Conservation (phyloP, 1,140 invertebrate genomes). For the Cydia strobilella region DNA sequence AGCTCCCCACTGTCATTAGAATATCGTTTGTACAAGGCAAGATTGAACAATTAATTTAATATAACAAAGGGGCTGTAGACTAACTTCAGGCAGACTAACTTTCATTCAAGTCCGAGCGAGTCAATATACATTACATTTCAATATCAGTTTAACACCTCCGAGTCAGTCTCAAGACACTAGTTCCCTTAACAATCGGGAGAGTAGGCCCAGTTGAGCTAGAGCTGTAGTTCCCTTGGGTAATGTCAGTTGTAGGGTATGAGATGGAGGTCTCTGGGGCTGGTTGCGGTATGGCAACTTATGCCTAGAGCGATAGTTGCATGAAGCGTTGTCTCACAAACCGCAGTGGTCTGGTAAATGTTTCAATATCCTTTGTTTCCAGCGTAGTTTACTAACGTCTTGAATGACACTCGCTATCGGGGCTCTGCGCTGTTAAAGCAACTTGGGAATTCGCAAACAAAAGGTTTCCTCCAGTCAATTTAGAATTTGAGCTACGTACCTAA, state of each 20-base stretch:
- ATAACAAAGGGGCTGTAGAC: conserved; percentile 12
- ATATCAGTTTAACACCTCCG: conserved; percentile 56
- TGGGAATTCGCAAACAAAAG: background rate
- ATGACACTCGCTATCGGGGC: conserved; percentile 23
- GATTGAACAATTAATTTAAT: conserved; percentile 32
- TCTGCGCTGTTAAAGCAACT: background rate
- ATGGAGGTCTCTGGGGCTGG: conserved; percentile 44
- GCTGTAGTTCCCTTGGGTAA: conserved; percentile 40
- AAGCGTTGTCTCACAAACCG: conserved; percentile 60
- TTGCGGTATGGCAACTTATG: conserved; percentile 42
- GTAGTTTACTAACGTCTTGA: conserved; percentile 26
- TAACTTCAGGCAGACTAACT: conserved; percentile 23
- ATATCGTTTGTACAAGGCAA: conserved; percentile 21
- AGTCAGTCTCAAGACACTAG: conserved; percentile 57
- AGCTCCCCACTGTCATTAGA: conserved; percentile 26
- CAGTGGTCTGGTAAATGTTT: conserved; percentile 60
- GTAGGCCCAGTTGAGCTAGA: conserved; percentile 51
- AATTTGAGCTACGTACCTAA: background rate
- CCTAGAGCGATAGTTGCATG: conserved; percentile 56
- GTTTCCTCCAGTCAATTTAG: background rate
- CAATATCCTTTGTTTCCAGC: conserved; percentile 59
- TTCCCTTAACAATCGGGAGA: conserved; percentile 53
- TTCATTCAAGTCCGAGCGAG: conserved; percentile 33
- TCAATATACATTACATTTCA: conserved; percentile 56
- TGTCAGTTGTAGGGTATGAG: conserved; percentile 28